Conservation (phyloP, 2,113 vertebrate species). For the Ictidomys tridecemlineatus region DNA sequence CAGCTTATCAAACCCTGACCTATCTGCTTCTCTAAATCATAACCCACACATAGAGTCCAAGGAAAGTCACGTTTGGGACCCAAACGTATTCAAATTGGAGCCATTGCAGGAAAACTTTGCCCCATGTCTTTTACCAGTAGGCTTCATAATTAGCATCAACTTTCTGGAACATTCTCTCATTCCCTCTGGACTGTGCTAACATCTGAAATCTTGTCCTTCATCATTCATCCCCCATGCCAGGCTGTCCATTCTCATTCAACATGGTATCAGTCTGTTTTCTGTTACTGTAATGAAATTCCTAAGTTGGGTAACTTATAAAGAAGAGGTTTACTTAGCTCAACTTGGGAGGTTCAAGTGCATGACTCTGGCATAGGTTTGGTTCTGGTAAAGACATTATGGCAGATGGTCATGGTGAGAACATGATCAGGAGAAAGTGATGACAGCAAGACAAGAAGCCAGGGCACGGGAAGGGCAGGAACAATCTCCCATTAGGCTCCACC, state of each 20-base stretch:
- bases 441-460: not conserved
- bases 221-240: too few relatives aligned
- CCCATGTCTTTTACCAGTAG: not conserved
- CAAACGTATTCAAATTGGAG: not conserved
- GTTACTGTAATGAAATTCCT: not conserved
- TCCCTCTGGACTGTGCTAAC: not conserved
- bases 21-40: not conserved
- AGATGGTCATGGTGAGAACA: not conserved
- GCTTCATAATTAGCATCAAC: not conserved
- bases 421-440: too few relatives aligned
- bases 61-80: not conserved
- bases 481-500: not conserved
- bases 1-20: not conserved
- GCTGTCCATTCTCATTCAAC: not conserved
- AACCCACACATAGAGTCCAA: not conserved
- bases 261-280: not conserved
- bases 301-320: not conserved
- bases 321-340: not conserved
- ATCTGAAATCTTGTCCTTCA: not conserved
- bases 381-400: not conserved
- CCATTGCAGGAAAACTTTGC: not conserved
- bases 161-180: not conserved
- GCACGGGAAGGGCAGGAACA: not conserved
- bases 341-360: not conserved
- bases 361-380: not conserved